Base-by-base conservation (phyloP, 2,797 vertebrate species). In the Balearica regulorum region DNA sequence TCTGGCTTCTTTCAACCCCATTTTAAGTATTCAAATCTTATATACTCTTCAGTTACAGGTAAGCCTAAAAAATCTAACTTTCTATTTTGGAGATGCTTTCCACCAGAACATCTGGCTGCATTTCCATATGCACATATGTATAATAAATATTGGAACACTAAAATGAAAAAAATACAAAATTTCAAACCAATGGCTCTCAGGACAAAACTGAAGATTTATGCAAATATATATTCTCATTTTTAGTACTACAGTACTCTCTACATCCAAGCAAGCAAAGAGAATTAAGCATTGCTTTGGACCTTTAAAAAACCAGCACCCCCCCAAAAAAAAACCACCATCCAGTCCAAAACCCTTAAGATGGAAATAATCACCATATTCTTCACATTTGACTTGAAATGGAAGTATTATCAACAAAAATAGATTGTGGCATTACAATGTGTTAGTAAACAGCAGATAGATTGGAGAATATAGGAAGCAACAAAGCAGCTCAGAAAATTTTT, bases 351-450 rank as follows among this genome's bases (percentile, higher is more conserved):
- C 80, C 64, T 64, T 82, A 70, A 66, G 57, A 68, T 6, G 16
- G 41, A 90, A 79, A 21, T 64, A 69, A 93, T 77, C 57, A 48
- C 25, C 15, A 19, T 39, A 65, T 83, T 86, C 51, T 87, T 77
- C 18, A 53, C 9, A 37, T 71, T 58, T 77, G 19, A 48, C 68
- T 71, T 78, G 49, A 92, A 94, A 71, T 53, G 5, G 22, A 88
- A 76, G 17, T 18, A 61, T 55, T 77, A 46, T 13, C 39, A 77
- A 66, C 17, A 92, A 55, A 86, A 90, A 37, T 33, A 81, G 2
- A 20, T 35, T 35, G 49, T 51, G 46, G 9, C 8, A 78, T 85
- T 55, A 43, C 16, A 53, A 17, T 8, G 5, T 66, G 17, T 48
- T 57, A 11, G 4, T 31, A 89, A 89, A 75, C 11, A 85, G 62